Base-by-base conservation (phyloP, 2,888 invertebrate genomes). In the Ophonus ardosiacus region DNA sequence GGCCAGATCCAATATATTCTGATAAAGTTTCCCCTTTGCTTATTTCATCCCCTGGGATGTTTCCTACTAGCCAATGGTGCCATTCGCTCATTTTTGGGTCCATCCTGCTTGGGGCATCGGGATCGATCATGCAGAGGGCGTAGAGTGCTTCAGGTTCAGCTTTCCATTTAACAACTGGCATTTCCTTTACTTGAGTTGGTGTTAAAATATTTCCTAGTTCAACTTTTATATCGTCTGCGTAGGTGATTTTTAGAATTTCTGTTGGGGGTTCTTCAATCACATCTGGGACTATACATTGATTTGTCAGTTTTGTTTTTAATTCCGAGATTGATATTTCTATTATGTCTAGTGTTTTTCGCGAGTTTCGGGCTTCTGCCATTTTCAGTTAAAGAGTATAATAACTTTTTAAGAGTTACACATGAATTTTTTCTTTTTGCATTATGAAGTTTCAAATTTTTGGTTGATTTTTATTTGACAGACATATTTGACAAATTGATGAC, bases 11-110 rank as follows among this genome's bases (percentile, higher is more conserved):
- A 78, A 92, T 88, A 88, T 96, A 96, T 86, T 94, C 94, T n/a
- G 94, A 92, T 15, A 96, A 90, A 18, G 92, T 92, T 89, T 96
- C 95, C 38, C 96, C 95, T 87, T 93, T 92, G 8, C 89, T 89
- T 15, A 68, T n/a, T n/a, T 68, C 68, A 24, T 18, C 91, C 43
- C 94, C 95, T 7, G 94, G 93, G 88, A 96, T 95, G 89, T 97
- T 96, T 15, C 93, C 95, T 38, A 96, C 93, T 13, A 96, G 91
- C 96, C 96, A 96, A 90, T 97, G 96, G 87, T 95, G 94, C 93
- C 95, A 95, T 91, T 96, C 96, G 21, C 95, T 92, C 87, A 93
- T 94, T 86, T 93, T 94, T 0, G 96, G 96, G 83, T 93, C 93
- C 86, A 93, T 92, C 31, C 96, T 92, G 87, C 94, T 95, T 5